These are phyloP conservation scores for Premnoplex brunnescens DNA, from an alignment of 2,797 vertebrate genomes.

Conservation along the genomic window DNA sequence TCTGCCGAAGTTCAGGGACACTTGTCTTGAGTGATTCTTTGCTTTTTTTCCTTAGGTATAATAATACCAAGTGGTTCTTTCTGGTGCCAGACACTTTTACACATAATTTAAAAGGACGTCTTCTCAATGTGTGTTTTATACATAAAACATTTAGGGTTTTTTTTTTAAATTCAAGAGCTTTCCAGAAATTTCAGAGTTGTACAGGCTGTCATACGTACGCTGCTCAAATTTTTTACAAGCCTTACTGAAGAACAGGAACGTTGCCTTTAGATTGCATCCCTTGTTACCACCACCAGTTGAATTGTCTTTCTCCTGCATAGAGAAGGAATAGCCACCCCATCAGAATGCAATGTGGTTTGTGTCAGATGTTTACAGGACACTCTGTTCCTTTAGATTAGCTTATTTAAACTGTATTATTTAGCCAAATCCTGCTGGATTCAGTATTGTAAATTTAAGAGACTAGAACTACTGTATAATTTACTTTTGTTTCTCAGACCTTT, in stretches of 20 bases:
- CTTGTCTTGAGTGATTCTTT: conserved; percentile 29
- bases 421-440: conserved; percentile 56
- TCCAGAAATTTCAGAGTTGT: conserved; percentile 44
- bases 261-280: conserved; percentile 58
- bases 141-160: conserved; percentile 34
- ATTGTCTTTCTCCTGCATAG: conserved; percentile 19
- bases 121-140: conserved; percentile 68
- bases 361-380: conserved; percentile 63
- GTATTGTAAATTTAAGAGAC: conserved; percentile 49
- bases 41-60: conserved; percentile 7
- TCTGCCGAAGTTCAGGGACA: conserved; percentile 49
- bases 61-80: conserved; percentile 43
- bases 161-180: conserved; percentile 61
- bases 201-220: conserved; percentile 55
- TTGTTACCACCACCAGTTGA: background rate
- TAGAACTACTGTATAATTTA: conserved; percentile 43
- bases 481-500: background rate
- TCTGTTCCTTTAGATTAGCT: conserved; percentile 58
- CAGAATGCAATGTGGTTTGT: conserved; percentile 22
- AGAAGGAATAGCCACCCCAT: background rate
- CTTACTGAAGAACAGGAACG: conserved; percentile 60
- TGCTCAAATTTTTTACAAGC: conserved; percentile 48
- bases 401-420: conserved; percentile 59
- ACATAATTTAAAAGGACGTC: conserved; percentile 30
- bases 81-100: conserved; percentile 69